Evolutionary conservation across 1,140 invertebrate species (phyloP), one percentile per base, ranked within the genome.

Genomic region (Nasonia longicornis): DNA sequence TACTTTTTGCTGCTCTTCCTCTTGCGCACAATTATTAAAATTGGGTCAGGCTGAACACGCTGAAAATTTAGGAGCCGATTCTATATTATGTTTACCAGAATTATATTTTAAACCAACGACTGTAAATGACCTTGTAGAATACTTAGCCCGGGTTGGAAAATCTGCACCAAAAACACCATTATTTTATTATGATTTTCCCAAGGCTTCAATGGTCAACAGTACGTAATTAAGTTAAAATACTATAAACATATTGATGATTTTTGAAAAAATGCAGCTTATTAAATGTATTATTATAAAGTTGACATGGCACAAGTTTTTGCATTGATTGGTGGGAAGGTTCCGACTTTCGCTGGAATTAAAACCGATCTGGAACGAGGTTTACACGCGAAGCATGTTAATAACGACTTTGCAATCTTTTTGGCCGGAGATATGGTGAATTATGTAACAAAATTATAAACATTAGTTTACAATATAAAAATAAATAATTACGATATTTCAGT

Each of bases 181-280:
- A n/a, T 91, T 96, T 20, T 96, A 96, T 86, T 97, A 97, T 85
- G 95, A 97, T 84, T 94, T 96, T 85, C 96, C 96, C 4, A 91
- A 91, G 45, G 93, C 94, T 85, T 94, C 94, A 10, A 92, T 93
- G 80, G 94, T 96, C 22, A 92, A 94, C 79, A 91, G 96, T 96
- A 90, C 93, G 91, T 83, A 75, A 20, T 64, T 74, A 26, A 31
- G 26, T 75, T 80, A 1, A 22, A 52, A 72, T 38, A 69, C 64
- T 45, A 45, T 52, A 74, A 20, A n/a, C 22, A 29, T 38, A 11
- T 45, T 8, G n/a, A 26, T 52, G n/a, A 20, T 71, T 2, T n/a
- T 38, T 42, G 4, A 71, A 45, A 71, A 45, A 52, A 64, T 16
- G 20, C 12, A 77, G 20, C 8, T 66, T 26, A 31, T 22, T 20